Percentiles rank a stretch among this genome's conserved stretches.
These are phyloP conservation scores for Hymenopus coronatus DNA, from an alignment of 2,888 invertebrate genomes.

Conservation along the genomic window DNA sequence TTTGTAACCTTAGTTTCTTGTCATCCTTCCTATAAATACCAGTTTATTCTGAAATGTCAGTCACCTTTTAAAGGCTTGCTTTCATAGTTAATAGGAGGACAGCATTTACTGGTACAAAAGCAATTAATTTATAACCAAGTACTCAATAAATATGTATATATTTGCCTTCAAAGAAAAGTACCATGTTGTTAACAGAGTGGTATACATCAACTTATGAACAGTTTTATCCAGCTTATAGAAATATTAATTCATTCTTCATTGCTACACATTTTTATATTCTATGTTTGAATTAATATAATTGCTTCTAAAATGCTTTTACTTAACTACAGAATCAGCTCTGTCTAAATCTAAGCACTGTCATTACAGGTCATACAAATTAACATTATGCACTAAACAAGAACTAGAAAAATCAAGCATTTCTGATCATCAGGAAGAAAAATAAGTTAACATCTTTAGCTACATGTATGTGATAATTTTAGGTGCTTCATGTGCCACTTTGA, in stretches of 20 bases:
- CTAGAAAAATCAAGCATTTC: not conserved
- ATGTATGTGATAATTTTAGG: not conserved
- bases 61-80: too few species aligned
- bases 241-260: not conserved
- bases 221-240: not conserved
- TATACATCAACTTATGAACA: not conserved
- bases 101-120: too few species aligned
- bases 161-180: not conserved
- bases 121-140: too few species aligned
- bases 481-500: not conserved
- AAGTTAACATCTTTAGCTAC: not conserved
- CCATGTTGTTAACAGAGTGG: not conserved
- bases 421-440: not conserved
- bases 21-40: too few species aligned
- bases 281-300: not conserved
- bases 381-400: not conserved
- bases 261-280: not conserved
- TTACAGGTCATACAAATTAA: not conserved
- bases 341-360: not conserved
- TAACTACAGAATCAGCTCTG: not conserved
- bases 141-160: not conserved
- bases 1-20: too few species aligned
- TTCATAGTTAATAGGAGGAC: too few species aligned
- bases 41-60: too few species aligned
- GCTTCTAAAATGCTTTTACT: not conserved